These are phyloP conservation scores for Drosophila lacteicornis DNA, from an alignment of 1,140 invertebrate species.

Conservation along the genomic window DNA sequence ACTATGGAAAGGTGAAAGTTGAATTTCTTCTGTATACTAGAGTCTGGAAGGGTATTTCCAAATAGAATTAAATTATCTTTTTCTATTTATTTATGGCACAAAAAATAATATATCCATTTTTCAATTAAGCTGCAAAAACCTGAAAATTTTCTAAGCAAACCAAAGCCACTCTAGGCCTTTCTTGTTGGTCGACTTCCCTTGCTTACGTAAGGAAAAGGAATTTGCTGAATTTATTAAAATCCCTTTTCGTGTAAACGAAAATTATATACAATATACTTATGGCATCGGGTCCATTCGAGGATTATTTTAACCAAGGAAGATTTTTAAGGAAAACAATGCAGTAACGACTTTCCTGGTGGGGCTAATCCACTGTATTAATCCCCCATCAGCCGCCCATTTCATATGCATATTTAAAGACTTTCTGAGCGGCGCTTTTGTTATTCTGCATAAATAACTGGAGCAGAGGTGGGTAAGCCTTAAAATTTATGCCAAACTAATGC, in stretches of 20 bases:
- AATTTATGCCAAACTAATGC: conserved; percentile 75
- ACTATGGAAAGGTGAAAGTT: accelerated
- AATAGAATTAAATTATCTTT: too few relatives aligned
- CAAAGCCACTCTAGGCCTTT: neutral
- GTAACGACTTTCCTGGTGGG: conserved; percentile 1
- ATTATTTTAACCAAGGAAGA: neutral
- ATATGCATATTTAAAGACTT: conserved; percentile 67
- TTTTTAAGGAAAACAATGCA: neutral
- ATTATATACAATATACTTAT: conserved; percentile 20
- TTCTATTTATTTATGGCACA: too few relatives aligned
- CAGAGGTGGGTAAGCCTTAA: conserved; percentile 21
- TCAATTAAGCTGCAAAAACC: neutral
- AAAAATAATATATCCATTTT: neutral
- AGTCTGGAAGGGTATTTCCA: neutral
- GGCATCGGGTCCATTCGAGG: neutral
- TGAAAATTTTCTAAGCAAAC: neutral
- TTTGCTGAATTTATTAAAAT: conserved; percentile 11
- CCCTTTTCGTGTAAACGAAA: conserved; percentile 8
- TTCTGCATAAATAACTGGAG: conserved; percentile 65
- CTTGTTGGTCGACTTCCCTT: neutral
- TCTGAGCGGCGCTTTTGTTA: conserved; percentile 56
- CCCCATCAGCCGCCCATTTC: conserved; percentile 11
- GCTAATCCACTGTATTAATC: conserved; percentile 23
- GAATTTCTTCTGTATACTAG: too few relatives aligned
- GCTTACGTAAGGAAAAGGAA: neutral